A percentile compares a stretch with the other conserved stretches of the same genome.
Conservation (phyloP, 2,113 vertebrate species). For the Gracilinanus agilis region DNA sequence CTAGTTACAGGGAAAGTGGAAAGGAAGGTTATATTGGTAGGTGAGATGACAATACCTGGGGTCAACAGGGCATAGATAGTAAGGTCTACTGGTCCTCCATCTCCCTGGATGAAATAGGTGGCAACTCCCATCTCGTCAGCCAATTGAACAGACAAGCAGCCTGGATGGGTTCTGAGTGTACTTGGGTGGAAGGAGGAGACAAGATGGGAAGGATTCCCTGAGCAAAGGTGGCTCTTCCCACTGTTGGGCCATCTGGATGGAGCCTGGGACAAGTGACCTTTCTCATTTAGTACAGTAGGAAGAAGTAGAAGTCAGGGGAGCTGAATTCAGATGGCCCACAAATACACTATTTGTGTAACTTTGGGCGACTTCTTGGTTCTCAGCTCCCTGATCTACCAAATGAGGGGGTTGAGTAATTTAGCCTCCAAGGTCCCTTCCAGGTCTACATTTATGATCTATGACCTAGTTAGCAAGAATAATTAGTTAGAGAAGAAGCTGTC, state of each 20-base stretch:
- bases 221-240: background rate
- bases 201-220: fast-evolving
- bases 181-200: background rate
- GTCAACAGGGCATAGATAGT: background rate
- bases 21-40: background rate
- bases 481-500: background rate
- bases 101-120: background rate
- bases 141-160: background rate
- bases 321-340: background rate
- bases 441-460: background rate
- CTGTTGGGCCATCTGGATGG: background rate
- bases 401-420: background rate
- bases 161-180: background rate
- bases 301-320: background rate
- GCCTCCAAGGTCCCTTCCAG: background rate
- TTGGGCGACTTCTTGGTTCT: background rate
- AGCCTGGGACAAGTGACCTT: background rate
- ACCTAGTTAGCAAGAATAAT: background rate
- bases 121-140: background rate
- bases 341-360: background rate
- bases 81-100: background rate
- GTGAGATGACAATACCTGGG: background rate
- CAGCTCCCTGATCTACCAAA: background rate
- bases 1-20: background rate
- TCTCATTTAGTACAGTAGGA: background rate